phyloP scores from a whole-genome alignment of 2,113 vertebrate genomes.

The Cariama cristata region DNA sequence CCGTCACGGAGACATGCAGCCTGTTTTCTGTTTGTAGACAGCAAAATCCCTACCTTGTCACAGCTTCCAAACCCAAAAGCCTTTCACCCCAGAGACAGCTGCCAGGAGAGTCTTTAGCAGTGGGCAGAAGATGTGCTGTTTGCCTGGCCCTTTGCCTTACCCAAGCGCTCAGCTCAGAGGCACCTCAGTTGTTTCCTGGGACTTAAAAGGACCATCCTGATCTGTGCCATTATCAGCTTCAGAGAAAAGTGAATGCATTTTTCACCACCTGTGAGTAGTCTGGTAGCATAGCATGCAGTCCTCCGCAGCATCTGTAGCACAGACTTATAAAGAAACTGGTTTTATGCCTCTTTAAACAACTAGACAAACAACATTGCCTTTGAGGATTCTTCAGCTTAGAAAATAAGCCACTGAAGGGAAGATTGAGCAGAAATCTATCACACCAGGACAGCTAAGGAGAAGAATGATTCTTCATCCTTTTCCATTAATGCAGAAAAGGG shows the following conservation, averaged over 20 bases:
- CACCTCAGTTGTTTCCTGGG: not conserved
- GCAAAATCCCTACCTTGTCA: not conserved
- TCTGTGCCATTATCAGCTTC: not conserved
- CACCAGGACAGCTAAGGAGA: not conserved
- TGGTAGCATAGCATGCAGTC: not conserved
- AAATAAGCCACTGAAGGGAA: not conserved
- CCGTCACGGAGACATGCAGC: not conserved
- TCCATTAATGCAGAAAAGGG: conserved; percentile 30
- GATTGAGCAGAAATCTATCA: not conserved
- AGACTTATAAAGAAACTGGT: not conserved
- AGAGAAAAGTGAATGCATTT: conserved; percentile 5
- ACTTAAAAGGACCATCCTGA: not conserved
- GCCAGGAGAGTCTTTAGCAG: not conserved
- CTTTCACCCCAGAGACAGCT: not conserved
- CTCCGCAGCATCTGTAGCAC: not conserved
- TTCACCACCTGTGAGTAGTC: not conserved
- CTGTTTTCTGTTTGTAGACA: not conserved
- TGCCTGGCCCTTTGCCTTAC: not conserved
- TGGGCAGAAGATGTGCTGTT: not conserved
- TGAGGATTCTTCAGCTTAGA: not conserved
- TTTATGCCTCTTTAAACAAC: conserved; percentile 39
- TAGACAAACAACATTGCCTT: conserved; percentile 25
- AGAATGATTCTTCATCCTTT: not conserved
- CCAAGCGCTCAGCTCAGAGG: not conserved
- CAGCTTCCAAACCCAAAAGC: not conserved